Evolutionary conservation across 1,140 invertebrate genomes (phyloP).

Genomic region (Helicorthomorpha holstii): DNA sequence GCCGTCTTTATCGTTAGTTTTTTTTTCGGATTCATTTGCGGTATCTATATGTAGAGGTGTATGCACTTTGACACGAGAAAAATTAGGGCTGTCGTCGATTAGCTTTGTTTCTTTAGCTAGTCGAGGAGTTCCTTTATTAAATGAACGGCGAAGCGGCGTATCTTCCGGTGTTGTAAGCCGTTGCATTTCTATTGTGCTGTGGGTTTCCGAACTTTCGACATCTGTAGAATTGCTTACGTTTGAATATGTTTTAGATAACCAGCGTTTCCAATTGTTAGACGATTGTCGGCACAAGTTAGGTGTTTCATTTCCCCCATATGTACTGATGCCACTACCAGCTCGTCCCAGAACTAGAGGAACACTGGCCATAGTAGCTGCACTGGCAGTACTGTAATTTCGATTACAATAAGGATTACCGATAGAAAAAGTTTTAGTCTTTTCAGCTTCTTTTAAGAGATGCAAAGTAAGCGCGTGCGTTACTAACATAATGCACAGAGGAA

Average conservation of each 20-base stretch:
- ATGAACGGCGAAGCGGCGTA: not conserved
- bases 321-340: constrained; percentile 46
- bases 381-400: not conserved
- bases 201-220: constrained; percentile 8
- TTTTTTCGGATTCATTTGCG: not conserved
- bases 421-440: not conserved
- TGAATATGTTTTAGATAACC: constrained; percentile 12
- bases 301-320: constrained; percentile 2
- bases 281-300: constrained; percentile 8
- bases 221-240: constrained; percentile 11
- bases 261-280: constrained; percentile 6
- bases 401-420: no score
- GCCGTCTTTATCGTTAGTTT: not conserved
- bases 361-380: not conserved
- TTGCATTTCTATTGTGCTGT: constrained; percentile 1
- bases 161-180: not conserved
- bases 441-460: constrained; percentile 36
- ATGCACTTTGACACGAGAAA: not conserved
- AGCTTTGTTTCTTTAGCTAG: not conserved
- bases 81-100: not conserved
- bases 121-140: not conserved
- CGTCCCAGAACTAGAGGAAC: no score
- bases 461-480: constrained; percentile 83
- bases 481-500: constrained; percentile 85
- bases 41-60: not conserved